Evolutionary conservation across 1,140 invertebrate species (phyloP), one percentile per base, ranked within the genome.

Genomic region (Papilio machaon): DNA sequence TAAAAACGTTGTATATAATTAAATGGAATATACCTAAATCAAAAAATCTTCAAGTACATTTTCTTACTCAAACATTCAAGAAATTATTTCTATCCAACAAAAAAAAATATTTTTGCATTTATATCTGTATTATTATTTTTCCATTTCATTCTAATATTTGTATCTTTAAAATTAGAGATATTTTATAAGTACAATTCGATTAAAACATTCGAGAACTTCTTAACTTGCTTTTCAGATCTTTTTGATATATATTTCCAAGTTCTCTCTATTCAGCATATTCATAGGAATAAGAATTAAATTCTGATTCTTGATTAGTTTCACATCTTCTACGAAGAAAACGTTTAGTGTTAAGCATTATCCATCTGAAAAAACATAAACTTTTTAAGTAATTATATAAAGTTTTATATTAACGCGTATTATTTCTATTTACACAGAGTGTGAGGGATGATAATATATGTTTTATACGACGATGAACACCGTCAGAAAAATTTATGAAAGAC

Each of bases 341-440:
- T 23, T 85, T 84, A 1, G 83, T 88, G 76, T 91, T 91, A 6
- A 90, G 78, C 64, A 79, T 85, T n/a, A 91, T 89, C 89, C 90
- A 91, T 46, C 90, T 90, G 83, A 35, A 85, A 85, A 79, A 54
- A 76, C 23, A 73, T 17, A 67, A 8, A 10, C 19, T 54, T 54
- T 6, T 6, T 54, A 17, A 54, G 5, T 17, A 54, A 17, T n/a
- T n/a, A n/a, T n/a, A n/a, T n/a, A n/a, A n/a, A n/a, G 17, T 17
- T 13, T 54, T 17, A 5, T 17, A 15, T 38, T 38, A 38, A 38
- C 2, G 6, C 2, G 6, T 38, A 6, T 38, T 38, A 38, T 38
- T 38, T 38, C 2, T 3, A 6, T 38, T 38, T 38, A 38, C 38
- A 38, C 38, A 38, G 38, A 38, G 38, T 38, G 38, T 3, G 2